Evolutionary conservation across 2,113 vertebrate genomes (phyloP), one percentile per base, ranked within the genome.

Genomic region (Siniperca chuatsi): DNA sequence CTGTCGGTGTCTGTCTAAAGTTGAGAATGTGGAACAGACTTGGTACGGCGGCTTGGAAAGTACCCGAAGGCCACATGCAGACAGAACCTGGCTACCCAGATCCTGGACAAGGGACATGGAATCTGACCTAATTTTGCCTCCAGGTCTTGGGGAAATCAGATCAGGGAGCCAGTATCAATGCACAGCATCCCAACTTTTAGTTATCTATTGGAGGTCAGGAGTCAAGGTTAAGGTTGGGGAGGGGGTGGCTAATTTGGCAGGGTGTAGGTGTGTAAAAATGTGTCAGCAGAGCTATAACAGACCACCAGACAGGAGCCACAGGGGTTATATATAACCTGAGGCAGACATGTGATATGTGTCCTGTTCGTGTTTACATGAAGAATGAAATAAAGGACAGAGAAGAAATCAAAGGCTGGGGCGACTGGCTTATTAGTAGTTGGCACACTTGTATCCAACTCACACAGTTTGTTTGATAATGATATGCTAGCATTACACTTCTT

Each of bases 101-200:
- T 75, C 55, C 61, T 78, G 74, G 77, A 73, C 29, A 18, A 42
- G 50, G 25, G 78, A 60, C 37, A 29, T 58, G 65, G 71, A 85
- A 72, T 73, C 23, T 85, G 79, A 82, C 85, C 83, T 78, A 87
- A 11, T 88, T 83, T 64, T 46, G 13, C 16, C 12, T 61, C 62
- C 62, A 80, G 33, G 48, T 73, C n/a, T 33, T 2, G 20, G 0
- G 29, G 25, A 78, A 81, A 81, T 66, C 12, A 21, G 37, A 84
- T 75, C 15, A 0, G 70, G 61, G 21, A 72, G 29, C 50, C 52
- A 33, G 57, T 73, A 82, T 75, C 65, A 67, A 16, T 25, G 50
- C 33, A 57, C 8, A 37, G 8, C 18, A 66, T 69, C 48, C 4
- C 6, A 44, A 54, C 15, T 55, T 79, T 70, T 23, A 54, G 44